phyloP scores from a whole-genome alignment of 2,113 vertebrate species.

The Scomber colias region DNA sequence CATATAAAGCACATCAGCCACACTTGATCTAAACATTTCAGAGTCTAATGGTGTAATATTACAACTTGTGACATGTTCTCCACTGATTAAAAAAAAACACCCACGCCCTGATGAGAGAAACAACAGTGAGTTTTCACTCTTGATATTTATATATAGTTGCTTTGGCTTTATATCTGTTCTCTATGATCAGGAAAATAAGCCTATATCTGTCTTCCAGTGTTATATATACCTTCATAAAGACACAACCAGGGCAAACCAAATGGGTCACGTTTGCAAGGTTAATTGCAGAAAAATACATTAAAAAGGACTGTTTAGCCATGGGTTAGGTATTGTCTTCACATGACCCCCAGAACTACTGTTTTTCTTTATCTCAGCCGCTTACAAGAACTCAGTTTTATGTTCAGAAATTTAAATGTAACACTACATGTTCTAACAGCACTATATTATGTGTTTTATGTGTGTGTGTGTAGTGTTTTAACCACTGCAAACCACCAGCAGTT shows the following conservation, averaged over 20 bases:
- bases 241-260: constrained; percentile 28
- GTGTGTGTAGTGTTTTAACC: background rate
- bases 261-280: constrained; percentile 15
- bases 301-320: constrained; percentile 52
- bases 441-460: background rate
- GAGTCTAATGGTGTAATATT: constrained; percentile 45
- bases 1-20: constrained; percentile 34
- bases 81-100: constrained; percentile 58
- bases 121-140: constrained; percentile 64
- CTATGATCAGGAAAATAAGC: constrained; percentile 64
- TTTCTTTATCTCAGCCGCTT: constrained; percentile 54
- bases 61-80: constrained; percentile 43
- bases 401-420: constrained; percentile 36
- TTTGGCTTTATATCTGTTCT: constrained; percentile 66
- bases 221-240: background rate
- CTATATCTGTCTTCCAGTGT: constrained; percentile 18
- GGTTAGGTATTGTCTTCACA: constrained; percentile 37
- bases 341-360: constrained; percentile 21
- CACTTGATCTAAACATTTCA: constrained; percentile 37
- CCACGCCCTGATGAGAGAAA: constrained; percentile 65
- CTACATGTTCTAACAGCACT: constrained; percentile 2
- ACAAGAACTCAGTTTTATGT: constrained; percentile 53
- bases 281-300: constrained; percentile 42
- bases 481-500: background rate
- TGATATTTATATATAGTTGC: constrained; percentile 73